A percentile compares a stretch with the other conserved stretches of the same genome.
These are phyloP conservation scores for Megaceryle alcyon DNA, from an alignment of 2,797 vertebrate species.

Conservation along the genomic window DNA sequence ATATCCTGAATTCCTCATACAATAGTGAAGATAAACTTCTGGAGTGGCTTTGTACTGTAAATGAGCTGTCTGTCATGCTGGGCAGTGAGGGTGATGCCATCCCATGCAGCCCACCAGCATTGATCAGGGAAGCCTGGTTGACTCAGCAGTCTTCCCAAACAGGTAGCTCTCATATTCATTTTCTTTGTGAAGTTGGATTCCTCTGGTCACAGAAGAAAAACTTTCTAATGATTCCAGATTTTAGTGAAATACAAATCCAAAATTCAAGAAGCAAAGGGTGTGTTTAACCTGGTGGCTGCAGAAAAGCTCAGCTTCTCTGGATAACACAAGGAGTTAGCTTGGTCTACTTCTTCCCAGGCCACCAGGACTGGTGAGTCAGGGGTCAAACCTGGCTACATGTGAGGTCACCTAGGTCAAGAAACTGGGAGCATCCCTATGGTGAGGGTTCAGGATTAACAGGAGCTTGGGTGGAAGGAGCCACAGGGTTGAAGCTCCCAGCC, in stretches of 20 bases:
- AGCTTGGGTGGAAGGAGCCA: not conserved
- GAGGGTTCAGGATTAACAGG: not conserved
- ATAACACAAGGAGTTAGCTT: not conserved
- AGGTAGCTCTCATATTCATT: not conserved
- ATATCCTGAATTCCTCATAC: not conserved
- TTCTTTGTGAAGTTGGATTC: not conserved
- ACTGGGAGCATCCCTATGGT: accelerated
- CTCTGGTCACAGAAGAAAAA: not conserved
- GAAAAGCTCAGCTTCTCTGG: not conserved
- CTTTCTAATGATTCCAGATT: not conserved
- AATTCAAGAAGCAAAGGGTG: not conserved
- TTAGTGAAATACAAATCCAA: not conserved
- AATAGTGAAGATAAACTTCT: not conserved
- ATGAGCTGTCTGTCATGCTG: not conserved
- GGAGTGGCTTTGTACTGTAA: not conserved
- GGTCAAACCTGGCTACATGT: not conserved
- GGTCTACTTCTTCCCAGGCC: not conserved
- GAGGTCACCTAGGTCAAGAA: not conserved
- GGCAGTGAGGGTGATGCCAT: not conserved
- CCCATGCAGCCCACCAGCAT: accelerated
- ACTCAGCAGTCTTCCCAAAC: not conserved
- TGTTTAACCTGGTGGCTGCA: not conserved
- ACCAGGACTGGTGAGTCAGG: not conserved
- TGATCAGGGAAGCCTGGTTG: not conserved
- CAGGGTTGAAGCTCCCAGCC: accelerated